Percentiles rank a stretch among this genome's conserved stretches.
Evolutionary conservation across 1,140 invertebrate species (phyloP).

Genomic region (Trialeurodes vaporariorum): DNA sequence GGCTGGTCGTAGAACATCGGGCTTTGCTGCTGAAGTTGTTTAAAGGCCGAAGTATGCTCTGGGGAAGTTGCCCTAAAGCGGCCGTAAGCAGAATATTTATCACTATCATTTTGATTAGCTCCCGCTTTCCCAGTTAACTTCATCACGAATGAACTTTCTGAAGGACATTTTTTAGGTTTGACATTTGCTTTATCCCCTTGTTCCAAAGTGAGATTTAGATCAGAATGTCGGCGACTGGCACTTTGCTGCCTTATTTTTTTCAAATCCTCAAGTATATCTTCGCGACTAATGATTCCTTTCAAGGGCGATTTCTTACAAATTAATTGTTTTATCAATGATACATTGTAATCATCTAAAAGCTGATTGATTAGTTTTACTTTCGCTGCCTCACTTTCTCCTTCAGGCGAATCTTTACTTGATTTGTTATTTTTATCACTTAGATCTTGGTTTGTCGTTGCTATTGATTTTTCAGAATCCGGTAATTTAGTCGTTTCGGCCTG

Average conservation of each 20-base stretch:
- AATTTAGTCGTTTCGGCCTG: not conserved
- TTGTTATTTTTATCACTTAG: too few species aligned
- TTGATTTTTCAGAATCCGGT: not conserved
- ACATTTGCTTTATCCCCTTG: not conserved
- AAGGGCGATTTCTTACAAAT: not conserved
- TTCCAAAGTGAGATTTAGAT: not conserved
- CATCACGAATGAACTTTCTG: not conserved
- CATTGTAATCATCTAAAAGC: not conserved
- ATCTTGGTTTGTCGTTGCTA: not conserved
- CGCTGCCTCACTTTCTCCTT: not conserved
- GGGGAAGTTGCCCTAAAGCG: not conserved
- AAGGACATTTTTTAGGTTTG: not conserved
- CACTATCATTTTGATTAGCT: not conserved
- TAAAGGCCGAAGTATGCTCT: not conserved
- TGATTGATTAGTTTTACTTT: not conserved
- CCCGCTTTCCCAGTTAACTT: not conserved
- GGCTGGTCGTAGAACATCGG: not conserved
- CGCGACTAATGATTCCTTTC: not conserved
- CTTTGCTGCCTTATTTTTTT: not conserved
- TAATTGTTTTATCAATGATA: not conserved
- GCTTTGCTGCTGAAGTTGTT: not conserved
- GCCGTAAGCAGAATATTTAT: not conserved
- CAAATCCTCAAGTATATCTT: not conserved
- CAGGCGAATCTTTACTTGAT: not conserved
- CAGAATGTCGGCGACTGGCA: not conserved